These are phyloP conservation scores for Cotesia glomerata DNA, from an alignment of 1,140 invertebrate species.

Conservation along the genomic window DNA sequence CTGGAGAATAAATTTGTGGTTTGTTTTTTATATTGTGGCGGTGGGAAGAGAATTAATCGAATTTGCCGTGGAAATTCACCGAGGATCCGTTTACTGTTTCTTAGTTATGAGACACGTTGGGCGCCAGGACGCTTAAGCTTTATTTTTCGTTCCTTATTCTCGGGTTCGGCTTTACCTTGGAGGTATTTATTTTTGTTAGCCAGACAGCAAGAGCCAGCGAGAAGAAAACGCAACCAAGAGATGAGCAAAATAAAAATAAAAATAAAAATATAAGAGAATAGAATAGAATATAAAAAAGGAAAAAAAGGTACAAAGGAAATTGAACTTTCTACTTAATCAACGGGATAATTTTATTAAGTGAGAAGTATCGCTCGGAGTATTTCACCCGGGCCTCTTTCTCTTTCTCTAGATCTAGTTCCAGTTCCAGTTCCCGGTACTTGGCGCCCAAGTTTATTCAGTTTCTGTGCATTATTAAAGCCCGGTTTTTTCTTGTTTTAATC, in stretches of 20 bases:
- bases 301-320: neutral
- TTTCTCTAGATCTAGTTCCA: too few relatives aligned
- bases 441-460: too few relatives aligned
- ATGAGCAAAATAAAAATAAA: neutral
- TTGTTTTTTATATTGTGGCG: neutral
- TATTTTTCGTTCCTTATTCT: neutral
- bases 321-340: neutral
- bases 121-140: neutral
- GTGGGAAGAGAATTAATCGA: constrained; percentile 1
- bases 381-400: too few relatives aligned
- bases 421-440: too few relatives aligned
- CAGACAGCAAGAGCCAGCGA: neutral
- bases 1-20: neutral
- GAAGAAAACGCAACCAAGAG: too few relatives aligned
- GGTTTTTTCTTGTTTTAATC: too few relatives aligned
- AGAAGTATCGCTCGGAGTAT: neutral
- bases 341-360: neutral
- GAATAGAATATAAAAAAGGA: neutral
- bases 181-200: constrained; percentile 17
- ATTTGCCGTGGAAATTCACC: neutral
- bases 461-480: too few relatives aligned
- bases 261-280: neutral
- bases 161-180: neutral
- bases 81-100: neutral
- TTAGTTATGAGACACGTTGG: neutral